Evolutionary conservation across 2,888 invertebrate genomes (phyloP), one percentile per base, ranked within the genome.

Genomic region (Coelogynopora nodosa): DNA sequence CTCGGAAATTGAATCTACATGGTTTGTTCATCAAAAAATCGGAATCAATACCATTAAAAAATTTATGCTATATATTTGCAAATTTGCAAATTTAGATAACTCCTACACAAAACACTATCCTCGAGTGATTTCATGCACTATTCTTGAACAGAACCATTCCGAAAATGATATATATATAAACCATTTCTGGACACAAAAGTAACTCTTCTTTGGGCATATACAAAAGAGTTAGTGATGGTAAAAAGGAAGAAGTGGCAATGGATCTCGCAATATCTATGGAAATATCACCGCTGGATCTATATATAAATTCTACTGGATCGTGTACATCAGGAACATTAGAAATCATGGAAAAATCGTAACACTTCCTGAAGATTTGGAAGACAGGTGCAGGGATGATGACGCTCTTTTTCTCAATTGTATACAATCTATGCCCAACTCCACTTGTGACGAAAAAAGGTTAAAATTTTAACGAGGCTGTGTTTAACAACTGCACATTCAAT

Each of bases 41-140:
- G 27, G 74, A 74, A 74, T 74, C 5, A 74, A 74, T 74, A 74
- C 74, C 74, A 74, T 74, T 2, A 74, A 74, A 74, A 74, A 74
- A 74, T 74, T 74, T 74, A 74, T 74, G 74, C 27, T 26, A 74
- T 5, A 74, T 74, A 74, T 74, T 74, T n/a, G 74, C 74, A 74
- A 74, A 74, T 74, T 74, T 74, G 23, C 27, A 26, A 74, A 74
- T 10, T 74, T 74, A 23, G 49, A 49, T 49, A 49, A 49, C 49
- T 5, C 18, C 49, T 49, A 49, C 49, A 49, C 5, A 49, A 49
- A 49, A 13, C 74, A 74, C 74, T 74, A 26, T 74, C 74, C 23
- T 23, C 18, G 74, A 74, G 74, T 74, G 27, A 74, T 23, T 74
- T 74, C 74, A 74, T 74, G 74, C 74, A 74, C 74, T 74, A 74